Base-by-base conservation (phyloP, 2,888 invertebrate genomes). In the Drosophila villosipedis region DNA sequence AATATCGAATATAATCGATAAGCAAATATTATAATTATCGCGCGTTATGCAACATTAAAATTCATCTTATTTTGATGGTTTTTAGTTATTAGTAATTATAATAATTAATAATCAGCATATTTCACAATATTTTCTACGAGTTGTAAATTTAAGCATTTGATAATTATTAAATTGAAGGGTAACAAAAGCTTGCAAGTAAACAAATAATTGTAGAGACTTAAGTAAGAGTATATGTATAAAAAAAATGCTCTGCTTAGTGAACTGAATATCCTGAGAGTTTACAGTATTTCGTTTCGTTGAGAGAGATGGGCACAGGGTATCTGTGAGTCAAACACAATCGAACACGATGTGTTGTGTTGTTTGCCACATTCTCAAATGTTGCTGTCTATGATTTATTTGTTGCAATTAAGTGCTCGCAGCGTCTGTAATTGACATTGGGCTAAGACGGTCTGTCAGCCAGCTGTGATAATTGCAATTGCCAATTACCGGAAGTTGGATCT, bases 341-440 rank as follows among this genome's bases (percentile, higher is more conserved):
- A n/a, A 49, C 25, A 31, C 14, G 14, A 4, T 22, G 49, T 33
- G n/a, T 57, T 28, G n/a, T 16, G 39, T 39, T 39, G 57, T 16
- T 12, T 57, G 64, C 55, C 60, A 62, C 75, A 47, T 54, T 16
- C 43, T 19, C 49, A 39, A 30, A 55, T 30, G 73, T 28, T 41
- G 52, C 57, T 16, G 47, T 47, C 73, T 68, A 83, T 85, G 89
- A 85, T 88, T 88, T 85, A 88, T 85, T 85, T 69, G 64, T 54
- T 60, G 70, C 80, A 77, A 77, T 80, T 80, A 80, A 70, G 69
- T 69, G 67, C 67, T 53, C 60, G 68, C 49, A 65, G 64, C 73
- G 47, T 78, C 77, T 59, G 54, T 65, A 62, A 73, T 68, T 68
- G 78, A 39, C 74, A 69, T 69, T 73, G 61, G 61, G 69, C 62